A percentile compares a stretch with the other conserved stretches of the same genome.
Evolutionary conservation across 2,797 vertebrate genomes (phyloP).

Genomic region (Clarias laeviceps): DNA sequence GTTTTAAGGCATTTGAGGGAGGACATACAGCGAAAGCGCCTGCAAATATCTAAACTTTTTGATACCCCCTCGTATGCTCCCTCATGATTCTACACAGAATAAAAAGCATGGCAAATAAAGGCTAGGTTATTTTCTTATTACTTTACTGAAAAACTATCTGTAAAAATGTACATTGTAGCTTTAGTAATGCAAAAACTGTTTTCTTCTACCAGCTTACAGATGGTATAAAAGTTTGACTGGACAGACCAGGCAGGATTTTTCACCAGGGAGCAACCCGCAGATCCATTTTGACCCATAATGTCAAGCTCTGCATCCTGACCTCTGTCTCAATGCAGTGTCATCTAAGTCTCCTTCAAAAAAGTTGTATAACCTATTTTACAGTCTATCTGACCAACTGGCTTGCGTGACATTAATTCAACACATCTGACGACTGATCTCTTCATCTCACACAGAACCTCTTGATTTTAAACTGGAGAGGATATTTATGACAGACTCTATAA

Average conservation of each 20-base stretch:
- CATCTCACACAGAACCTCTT: conserved; percentile 49
- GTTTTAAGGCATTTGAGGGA: too few relatives aligned
- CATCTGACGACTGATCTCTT: conserved; percentile 57
- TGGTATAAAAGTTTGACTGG: not conserved
- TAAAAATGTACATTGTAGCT: not conserved
- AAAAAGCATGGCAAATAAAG: too few relatives aligned
- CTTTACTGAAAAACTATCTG: not conserved
- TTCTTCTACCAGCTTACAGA: not conserved
- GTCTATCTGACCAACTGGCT: conserved; percentile 2
- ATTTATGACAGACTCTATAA: conserved; percentile 78
- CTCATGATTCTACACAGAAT: too few relatives aligned
- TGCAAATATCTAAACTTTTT: too few relatives aligned
- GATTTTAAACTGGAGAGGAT: conserved; percentile 48
- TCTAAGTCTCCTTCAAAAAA: conserved; percentile 38
- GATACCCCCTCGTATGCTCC: too few relatives aligned
- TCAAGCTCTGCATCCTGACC: not conserved
- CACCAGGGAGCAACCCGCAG: not conserved
- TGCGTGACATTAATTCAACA: conserved; percentile 33
- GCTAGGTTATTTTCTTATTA: not conserved
- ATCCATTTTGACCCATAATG: not conserved
- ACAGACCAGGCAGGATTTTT: not conserved
- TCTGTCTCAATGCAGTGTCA: conserved; percentile 11
- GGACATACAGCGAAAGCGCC: too few relatives aligned
- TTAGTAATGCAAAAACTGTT: not conserved
- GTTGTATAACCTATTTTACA: conserved; percentile 33